Percentiles rank a stretch among this genome's conserved stretches.
These are phyloP conservation scores for Stenopsyche tienmushanensis DNA, from an alignment of 1,140 invertebrate species.

Conservation along the genomic window DNA sequence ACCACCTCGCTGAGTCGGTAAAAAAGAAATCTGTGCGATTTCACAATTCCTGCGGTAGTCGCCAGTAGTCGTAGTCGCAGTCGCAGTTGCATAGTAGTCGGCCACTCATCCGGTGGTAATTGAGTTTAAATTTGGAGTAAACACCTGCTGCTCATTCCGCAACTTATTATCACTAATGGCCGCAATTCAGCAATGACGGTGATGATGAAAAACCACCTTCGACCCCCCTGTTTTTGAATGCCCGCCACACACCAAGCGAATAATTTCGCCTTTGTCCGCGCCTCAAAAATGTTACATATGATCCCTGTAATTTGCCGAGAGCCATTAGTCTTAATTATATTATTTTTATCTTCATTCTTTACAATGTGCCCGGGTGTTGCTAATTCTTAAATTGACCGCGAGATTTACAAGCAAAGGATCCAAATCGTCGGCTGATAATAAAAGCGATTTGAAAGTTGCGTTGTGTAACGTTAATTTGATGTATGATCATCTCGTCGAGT, in stretches of 20 bases:
- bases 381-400: no score
- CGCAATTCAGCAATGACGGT: not conserved
- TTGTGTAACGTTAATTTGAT: no score
- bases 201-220: slow-evolving; percentile 14
- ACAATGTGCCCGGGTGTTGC: no score
- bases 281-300: not conserved
- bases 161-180: slow-evolving; percentile 7
- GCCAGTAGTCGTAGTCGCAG: not conserved
- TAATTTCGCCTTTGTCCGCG: not conserved
- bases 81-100: not conserved
- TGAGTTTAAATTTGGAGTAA: slow-evolving; percentile 29
- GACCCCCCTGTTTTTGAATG: not conserved
- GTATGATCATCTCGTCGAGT: no score
- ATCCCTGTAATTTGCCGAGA: not conserved
- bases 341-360: not conserved
- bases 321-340: not conserved
- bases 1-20: not conserved
- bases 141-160: slow-evolving; percentile 14
- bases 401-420: no score
- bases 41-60: not conserved
- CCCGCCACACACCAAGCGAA: not conserved
- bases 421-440: no score
- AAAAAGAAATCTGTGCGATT: slow-evolving; percentile 21
- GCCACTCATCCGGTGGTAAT: slow-evolving; percentile 4
- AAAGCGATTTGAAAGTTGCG: no score